Evolutionary conservation across 2,797 vertebrate genomes (phyloP).

Genomic region (Pogonophryne albipinna): DNA sequence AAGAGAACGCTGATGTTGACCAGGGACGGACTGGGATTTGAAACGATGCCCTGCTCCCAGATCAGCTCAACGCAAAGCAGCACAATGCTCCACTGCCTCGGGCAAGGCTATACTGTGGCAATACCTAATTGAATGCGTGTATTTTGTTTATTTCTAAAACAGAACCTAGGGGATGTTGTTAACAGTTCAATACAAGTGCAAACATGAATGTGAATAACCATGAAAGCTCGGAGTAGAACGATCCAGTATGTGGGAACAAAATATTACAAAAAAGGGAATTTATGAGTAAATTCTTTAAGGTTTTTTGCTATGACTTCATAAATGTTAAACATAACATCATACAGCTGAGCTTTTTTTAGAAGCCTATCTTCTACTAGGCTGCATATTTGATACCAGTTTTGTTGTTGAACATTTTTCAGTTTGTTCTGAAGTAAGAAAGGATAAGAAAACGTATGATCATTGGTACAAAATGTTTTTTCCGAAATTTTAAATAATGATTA

Average conservation of each 20-base stretch:
- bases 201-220: neutral
- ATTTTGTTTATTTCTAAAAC: conserved; percentile 6
- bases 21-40: conserved; percentile 22
- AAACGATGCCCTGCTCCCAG: conserved; percentile 27
- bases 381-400: neutral
- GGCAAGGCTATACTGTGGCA: conserved; percentile 28
- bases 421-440: too few relatives aligned
- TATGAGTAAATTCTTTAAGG: neutral
- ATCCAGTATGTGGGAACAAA: neutral
- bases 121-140: neutral
- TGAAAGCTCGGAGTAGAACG: neutral
- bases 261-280: neutral
- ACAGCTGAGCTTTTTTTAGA: neutral
- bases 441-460: neutral
- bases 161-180: neutral
- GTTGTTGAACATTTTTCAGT: too few relatives aligned
- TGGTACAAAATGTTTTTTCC: neutral
- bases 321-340: conserved; percentile 4
- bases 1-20: conserved; percentile 42
- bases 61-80: conserved; percentile 4
- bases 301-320: neutral
- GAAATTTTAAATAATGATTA: too few relatives aligned
- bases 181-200: neutral
- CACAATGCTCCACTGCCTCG: conserved; percentile 15
- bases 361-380: neutral